Evolutionary conservation across 2,797 vertebrate species (phyloP).

Genomic region (Etheostoma nigrum): DNA sequence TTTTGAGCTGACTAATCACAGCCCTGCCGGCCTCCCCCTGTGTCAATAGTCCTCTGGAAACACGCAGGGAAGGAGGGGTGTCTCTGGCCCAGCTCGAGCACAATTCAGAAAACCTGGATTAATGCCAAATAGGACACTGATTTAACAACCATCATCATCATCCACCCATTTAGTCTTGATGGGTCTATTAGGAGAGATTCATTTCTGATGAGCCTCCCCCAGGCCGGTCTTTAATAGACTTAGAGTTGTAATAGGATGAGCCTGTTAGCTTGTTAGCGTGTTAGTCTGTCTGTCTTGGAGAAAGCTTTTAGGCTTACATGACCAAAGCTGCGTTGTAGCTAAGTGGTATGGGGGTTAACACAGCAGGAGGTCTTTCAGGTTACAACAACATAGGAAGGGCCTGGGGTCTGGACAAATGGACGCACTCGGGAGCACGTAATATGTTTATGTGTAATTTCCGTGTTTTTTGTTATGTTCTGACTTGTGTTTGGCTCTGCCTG

Average conservation of each 20-base stretch:
- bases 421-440: background rate
- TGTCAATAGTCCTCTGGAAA: constrained; percentile 74
- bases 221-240: constrained; percentile 45
- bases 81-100: constrained; percentile 25
- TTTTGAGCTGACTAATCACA: constrained; percentile 66
- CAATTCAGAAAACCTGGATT: constrained; percentile 30
- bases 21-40: constrained; percentile 34
- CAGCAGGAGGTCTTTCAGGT: constrained; percentile 13
- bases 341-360: background rate
- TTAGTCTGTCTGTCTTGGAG: constrained; percentile 42
- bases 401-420: constrained; percentile 4
- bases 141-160: constrained; percentile 32
- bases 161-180: constrained; percentile 29
- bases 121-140: constrained; percentile 47
- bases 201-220: constrained; percentile 26
- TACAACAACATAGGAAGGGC: constrained; percentile 5
- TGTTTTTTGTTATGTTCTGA: constrained; percentile 6
- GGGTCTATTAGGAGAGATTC: constrained; percentile 38
- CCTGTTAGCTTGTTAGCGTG: constrained; percentile 35
- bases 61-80: constrained; percentile 44
- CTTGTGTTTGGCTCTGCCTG: background rate
- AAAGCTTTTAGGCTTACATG: constrained; percentile 52
- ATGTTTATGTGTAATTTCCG: background rate
- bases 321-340: constrained; percentile 20
- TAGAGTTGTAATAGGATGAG: constrained; percentile 51